phyloP scores from a whole-genome alignment of 2,888 invertebrate species.

The Hypsopygia costalis region DNA sequence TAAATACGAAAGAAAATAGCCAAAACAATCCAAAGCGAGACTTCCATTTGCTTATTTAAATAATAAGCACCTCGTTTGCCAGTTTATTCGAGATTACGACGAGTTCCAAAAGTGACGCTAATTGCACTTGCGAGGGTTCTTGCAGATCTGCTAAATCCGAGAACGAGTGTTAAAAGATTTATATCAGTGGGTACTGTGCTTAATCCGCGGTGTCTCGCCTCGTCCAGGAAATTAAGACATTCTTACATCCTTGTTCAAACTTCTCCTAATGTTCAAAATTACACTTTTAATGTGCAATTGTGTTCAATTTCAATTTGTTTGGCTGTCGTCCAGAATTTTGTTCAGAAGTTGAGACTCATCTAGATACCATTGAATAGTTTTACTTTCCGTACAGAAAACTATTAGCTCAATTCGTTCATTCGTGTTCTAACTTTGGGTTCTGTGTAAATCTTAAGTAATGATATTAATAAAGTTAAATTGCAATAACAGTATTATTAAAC shows the following conservation, averaged over 20 bases:
- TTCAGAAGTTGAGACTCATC: not conserved
- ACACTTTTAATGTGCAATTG: not conserved
- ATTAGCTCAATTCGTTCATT: too few relatives aligned
- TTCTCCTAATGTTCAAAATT: constrained; percentile 1
- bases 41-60: constrained; percentile 24
- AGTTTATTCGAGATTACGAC: constrained; percentile 55
- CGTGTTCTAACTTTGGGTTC: too few relatives aligned
- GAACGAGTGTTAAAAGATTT: constrained; percentile 77
- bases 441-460: too few relatives aligned
- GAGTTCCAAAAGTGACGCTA: constrained; percentile 57
- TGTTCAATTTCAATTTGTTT: not conserved
- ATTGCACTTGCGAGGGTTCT: constrained; percentile 73
- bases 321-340: not conserved
- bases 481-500: too few relatives aligned
- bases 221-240: constrained; percentile 66
- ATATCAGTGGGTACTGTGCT: constrained; percentile 48
- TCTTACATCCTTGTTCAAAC: constrained; percentile 19
- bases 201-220: constrained; percentile 12
- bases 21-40: not conserved
- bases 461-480: too few relatives aligned
- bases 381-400: too few relatives aligned
- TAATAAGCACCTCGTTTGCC: constrained; percentile 51
- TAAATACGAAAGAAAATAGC: not conserved
- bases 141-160: constrained; percentile 56
- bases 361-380: too few relatives aligned